phyloP scores from a whole-genome alignment of 2,113 vertebrate species.

The Nannobrachium achirus region DNA sequence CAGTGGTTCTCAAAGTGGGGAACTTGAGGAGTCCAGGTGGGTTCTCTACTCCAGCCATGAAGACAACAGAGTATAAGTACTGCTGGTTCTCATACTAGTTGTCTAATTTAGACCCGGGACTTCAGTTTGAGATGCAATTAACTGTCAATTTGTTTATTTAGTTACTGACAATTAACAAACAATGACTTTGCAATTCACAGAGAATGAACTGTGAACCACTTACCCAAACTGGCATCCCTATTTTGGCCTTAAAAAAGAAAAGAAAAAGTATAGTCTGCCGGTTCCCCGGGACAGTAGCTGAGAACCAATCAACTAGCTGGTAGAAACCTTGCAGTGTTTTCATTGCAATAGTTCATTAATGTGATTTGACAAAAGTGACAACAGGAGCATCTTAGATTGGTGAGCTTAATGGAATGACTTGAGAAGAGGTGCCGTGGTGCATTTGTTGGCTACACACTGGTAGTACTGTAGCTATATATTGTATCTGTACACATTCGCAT shows the following conservation, averaged over 20 bases:
- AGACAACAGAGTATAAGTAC: neutral
- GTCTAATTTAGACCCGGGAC: too few relatives aligned
- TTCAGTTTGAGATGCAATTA: too few relatives aligned
- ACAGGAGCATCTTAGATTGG: constrained; percentile 46
- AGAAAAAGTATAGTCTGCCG: too few relatives aligned
- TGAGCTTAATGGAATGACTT: constrained; percentile 73
- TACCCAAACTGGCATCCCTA: too few relatives aligned
- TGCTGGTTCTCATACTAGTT: neutral
- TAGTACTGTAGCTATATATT: constrained; percentile 36
- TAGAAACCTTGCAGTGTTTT: too few relatives aligned
- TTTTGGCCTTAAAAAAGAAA: neutral
- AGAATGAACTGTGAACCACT: neutral
- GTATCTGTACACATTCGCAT: constrained; percentile 64
- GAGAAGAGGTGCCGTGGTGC: constrained; percentile 68
- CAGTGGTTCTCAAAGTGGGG: too few relatives aligned
- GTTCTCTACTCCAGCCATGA: neutral
- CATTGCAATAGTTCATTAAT: constrained; percentile 26
- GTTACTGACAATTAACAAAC: neutral
- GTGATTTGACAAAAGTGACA: constrained; percentile 39
- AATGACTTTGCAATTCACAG: neutral
- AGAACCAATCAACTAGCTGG: too few relatives aligned
- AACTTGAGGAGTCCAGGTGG: neutral
- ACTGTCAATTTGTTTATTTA: too few relatives aligned
- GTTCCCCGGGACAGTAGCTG: too few relatives aligned
- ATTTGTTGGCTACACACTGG: constrained; percentile 67